Percentiles rank a stretch among this genome's conserved stretches.
phyloP scores from a whole-genome alignment of 2,888 invertebrate genomes.

The Drosophila tanythrix region DNA sequence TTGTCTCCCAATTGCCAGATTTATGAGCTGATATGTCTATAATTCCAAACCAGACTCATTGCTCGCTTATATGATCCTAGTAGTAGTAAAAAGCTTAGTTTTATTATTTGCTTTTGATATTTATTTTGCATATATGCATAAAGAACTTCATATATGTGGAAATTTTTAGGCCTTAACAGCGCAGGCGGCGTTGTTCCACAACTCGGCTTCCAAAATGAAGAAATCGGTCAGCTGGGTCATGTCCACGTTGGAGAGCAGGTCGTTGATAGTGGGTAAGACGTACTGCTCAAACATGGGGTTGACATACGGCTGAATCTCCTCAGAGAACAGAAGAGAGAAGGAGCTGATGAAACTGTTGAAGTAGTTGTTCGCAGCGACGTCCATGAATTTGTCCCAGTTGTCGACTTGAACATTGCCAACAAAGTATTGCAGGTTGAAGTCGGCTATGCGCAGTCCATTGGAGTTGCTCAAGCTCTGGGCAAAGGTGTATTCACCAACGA shows the following conservation, averaged over 20 bases:
- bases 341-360: constrained; percentile 57
- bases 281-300: constrained; percentile 19
- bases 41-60: neutral
- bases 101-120: constrained; percentile 2
- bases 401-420: constrained; percentile 52
- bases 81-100: neutral
- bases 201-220: constrained; percentile 25
- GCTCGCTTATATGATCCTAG: neutral
- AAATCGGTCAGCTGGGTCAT: constrained; percentile 30
- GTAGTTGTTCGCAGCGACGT: constrained; percentile 70
- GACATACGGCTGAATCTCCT: constrained; percentile 60
- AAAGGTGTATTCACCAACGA: constrained; percentile 57
- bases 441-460: constrained; percentile 59
- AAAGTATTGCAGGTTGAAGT: constrained; percentile 58
- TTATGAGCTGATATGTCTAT: neutral
- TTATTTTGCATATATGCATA: constrained; percentile 3
- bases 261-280: constrained; percentile 51
- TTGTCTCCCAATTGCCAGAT: neutral
- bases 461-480: constrained; percentile 36
- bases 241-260: constrained; percentile 36
- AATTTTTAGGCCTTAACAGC: constrained; percentile 13
- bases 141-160: neutral
- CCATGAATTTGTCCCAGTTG: constrained; percentile 67
- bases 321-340: constrained; percentile 40
- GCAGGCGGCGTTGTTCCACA: constrained; percentile 40